Conservation (phyloP, 2,113 vertebrate genomes). For the Syngnathoides biaculeatus region DNA sequence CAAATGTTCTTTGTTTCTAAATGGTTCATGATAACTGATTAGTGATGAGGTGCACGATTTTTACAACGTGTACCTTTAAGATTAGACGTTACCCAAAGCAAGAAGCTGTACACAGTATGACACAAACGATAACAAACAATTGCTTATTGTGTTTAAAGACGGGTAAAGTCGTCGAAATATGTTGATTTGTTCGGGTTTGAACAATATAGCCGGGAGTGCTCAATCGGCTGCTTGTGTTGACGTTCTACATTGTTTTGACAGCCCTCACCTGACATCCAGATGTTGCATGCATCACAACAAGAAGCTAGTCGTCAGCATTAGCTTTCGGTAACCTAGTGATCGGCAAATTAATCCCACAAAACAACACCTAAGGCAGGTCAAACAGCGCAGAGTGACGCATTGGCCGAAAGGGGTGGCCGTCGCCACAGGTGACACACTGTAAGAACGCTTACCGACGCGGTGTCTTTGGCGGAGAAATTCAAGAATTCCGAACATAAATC, state of each 20-base stretch:
- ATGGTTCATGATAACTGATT: not conserved
- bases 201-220: accelerated
- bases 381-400: not conserved
- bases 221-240: not conserved
- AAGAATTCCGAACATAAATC: constrained; percentile 65
- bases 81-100: not conserved
- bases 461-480: constrained; percentile 72
- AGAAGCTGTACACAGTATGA: not conserved
- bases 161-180: not conserved
- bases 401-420: not conserved
- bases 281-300: constrained; percentile 18
- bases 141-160: not conserved
- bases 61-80: not conserved
- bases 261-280: constrained; percentile 13
- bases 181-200: not conserved
- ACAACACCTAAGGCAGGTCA: not conserved
- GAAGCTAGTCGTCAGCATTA: constrained; percentile 12
- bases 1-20: not conserved
- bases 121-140: not conserved
- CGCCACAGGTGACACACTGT: not conserved
- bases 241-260: not conserved
- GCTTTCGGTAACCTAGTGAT: constrained; percentile 47
- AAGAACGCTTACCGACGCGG: constrained; percentile 65
- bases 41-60: not conserved
- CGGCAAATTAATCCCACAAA: constrained; percentile 15